Evolutionary conservation across 2,113 vertebrate genomes (phyloP).

Genomic region (Hydrochoerus hydrochaeris): DNA sequence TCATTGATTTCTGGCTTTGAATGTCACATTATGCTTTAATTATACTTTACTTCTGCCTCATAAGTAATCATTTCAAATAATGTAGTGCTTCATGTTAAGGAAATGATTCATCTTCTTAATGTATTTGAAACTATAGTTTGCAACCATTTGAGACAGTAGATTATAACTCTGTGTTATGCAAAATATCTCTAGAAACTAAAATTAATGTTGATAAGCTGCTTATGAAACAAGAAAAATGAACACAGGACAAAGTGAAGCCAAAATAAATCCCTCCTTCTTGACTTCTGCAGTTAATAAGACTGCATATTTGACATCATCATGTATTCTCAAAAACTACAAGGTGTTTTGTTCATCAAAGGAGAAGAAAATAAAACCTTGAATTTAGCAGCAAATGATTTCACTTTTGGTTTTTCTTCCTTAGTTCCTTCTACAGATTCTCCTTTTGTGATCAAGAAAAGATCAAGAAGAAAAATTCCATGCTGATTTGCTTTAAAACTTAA

Average conservation of each 20-base stretch:
- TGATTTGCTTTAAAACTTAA: constrained; percentile 22
- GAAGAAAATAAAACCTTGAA: background rate
- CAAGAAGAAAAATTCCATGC: background rate
- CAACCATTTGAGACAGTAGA: constrained; percentile 76
- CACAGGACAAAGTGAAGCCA: constrained; percentile 62
- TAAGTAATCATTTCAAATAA: constrained; percentile 79
- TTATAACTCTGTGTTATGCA: constrained; percentile 77
- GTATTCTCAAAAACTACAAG: background rate
- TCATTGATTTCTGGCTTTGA: constrained; percentile 67
- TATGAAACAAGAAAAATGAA: constrained; percentile 78
- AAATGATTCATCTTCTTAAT: constrained; percentile 80
- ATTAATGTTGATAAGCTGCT: constrained; percentile 80
- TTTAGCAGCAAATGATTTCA: background rate
- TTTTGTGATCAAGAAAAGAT: background rate
- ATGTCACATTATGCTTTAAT: constrained; percentile 68
- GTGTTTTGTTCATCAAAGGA: background rate
- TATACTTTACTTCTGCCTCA: constrained; percentile 69
- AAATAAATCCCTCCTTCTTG: constrained; percentile 66
- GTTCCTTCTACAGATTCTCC: background rate
- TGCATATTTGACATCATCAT: background rate
- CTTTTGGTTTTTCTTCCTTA: background rate
- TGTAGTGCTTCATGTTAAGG: constrained; percentile 64
- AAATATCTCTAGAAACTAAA: constrained; percentile 78
- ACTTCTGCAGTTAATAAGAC: constrained; percentile 28
- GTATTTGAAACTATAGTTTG: constrained; percentile 69